Conservation (phyloP, 2,888 invertebrate species). For the Strigamia maritima region DNA sequence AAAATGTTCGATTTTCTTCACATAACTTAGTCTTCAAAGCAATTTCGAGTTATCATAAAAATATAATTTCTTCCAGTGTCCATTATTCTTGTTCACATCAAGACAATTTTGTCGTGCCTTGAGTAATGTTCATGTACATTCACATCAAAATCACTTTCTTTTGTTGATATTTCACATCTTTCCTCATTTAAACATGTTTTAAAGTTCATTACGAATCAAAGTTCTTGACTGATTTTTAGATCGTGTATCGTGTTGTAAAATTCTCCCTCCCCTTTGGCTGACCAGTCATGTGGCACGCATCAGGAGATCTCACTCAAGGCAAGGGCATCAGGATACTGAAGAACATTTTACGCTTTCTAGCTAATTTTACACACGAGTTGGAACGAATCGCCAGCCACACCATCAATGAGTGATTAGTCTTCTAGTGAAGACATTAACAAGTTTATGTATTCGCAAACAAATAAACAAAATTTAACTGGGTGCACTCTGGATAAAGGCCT, state of each 20-base stretch:
- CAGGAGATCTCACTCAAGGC: constrained; percentile 7
- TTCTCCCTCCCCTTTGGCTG: constrained; percentile 36
- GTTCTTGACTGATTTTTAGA: background rate
- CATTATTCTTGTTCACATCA: too few relatives aligned
- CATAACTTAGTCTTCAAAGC: too few relatives aligned
- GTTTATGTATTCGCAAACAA: constrained; percentile 18
- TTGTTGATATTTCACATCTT: too few relatives aligned
- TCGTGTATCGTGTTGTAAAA: background rate
- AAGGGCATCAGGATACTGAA: constrained; percentile 30
- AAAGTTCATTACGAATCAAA: background rate
- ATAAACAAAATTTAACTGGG: background rate
- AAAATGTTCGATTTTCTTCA: too few relatives aligned
- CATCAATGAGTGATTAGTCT: constrained; percentile 21
- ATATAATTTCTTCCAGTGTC: too few relatives aligned
- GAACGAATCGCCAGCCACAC: constrained; percentile 8
- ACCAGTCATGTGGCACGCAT: constrained; percentile 36
- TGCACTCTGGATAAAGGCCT: background rate
- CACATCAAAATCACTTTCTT: too few relatives aligned
- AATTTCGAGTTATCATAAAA: too few relatives aligned
- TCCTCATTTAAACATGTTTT: too few relatives aligned
- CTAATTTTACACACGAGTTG: background rate
- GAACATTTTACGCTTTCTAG: background rate
- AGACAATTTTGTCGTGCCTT: too few relatives aligned
- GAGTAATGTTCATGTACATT: too few relatives aligned
- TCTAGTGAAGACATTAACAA: constrained; percentile 36